Base-by-base conservation (phyloP, 2,113 vertebrate genomes). In the Vireo altiloquus region DNA sequence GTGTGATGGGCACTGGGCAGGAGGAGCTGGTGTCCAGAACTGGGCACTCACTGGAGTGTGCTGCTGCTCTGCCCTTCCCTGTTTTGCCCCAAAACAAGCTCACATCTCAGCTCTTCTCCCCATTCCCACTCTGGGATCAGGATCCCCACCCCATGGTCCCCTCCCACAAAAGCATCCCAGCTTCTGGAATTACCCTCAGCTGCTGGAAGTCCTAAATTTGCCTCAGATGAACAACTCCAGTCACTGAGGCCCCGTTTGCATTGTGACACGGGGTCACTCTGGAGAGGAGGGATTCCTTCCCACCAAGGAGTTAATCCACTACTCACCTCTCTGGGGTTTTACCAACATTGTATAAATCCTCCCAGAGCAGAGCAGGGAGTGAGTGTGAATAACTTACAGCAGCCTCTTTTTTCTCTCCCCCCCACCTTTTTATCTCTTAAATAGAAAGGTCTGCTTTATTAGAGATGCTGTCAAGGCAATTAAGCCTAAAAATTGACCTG, bases 401-500 rank as follows among this genome's bases (percentile, higher is more conserved):
- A 47, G 52, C 46, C 79, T 59, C n/a, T 31, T 54, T 5, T 21
- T 37, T 4, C 39, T 42, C 40, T 7, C 1, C 2, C 1, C 10
- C 9, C 12, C 10, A 10, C 15, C 12, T 44, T 90, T 82, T 85
- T 59, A 15, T 39, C 70, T 86, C 64, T 84, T 63, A 61, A 65
- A 84, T 47, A 50, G 75, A 39, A 86, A 95, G 10, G 17, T n/a
- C 76, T 90, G 75, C 33, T 60, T 74, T 92, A 75, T 91, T 94
- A 78, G 80, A 78, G 54, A 53, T 78, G 52, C n/a, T 82, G 40
- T 87, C 82, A 64, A 85, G 52, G 52, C 86, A 95, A 81, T 96
- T 95, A 95, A 85, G 70, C 70, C 79, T 75, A 70, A 92, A 94
- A 87, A 84, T 57, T 92, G 82, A 95, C 79, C 79, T 82, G 35